Base-by-base conservation (phyloP, 2,888 invertebrate species). In the Phalangium opilio region DNA sequence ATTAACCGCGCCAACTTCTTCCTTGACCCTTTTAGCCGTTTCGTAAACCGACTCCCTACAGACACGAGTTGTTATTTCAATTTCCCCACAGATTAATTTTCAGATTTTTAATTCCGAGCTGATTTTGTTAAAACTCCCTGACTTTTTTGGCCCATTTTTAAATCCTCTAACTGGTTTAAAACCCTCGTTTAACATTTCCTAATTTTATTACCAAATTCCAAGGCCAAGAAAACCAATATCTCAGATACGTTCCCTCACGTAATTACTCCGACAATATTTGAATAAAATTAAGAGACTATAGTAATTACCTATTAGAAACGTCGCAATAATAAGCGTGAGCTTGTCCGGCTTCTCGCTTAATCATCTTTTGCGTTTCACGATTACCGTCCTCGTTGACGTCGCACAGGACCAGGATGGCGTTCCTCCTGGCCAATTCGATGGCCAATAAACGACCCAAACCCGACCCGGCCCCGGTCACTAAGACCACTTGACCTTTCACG, bases 391-490 rank as follows among this genome's bases (percentile, higher is more conserved):
- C 76, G 64, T 83, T 83, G 44, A 87, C 77, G 64, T 93, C 91
- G 90, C 90, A 90, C 42, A 87, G 71, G 17, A 90, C 78, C 39
- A 90, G 77, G 58, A 73, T 76, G 33, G 83, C 81, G 56, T 83
- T 79, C 34, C 78, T 73, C 57, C 76, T 73, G 2, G 83, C 83
- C 53, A 87, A 72, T 62, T 79, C 78, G 1, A 78, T 62, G 0
- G 82, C 81, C 57, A 87, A 69, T 49, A 82, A 73, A 53, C 80
- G 74, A 3, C 89, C 89, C 42, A 89, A 79, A 2, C 87, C 89
- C 1, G 83, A 80, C 14, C 83, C 90, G 1, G 85, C 86, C 1
- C 91, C 91, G 0, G 91, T 91, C 15, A 91, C 75, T 45, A 91
- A 67, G 11, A 84, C 83, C 18, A 83, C 73, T 63, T 86, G 81